Evolutionary conservation across 2,113 vertebrate genomes (phyloP).

Genomic region (Labeo rohita): DNA sequence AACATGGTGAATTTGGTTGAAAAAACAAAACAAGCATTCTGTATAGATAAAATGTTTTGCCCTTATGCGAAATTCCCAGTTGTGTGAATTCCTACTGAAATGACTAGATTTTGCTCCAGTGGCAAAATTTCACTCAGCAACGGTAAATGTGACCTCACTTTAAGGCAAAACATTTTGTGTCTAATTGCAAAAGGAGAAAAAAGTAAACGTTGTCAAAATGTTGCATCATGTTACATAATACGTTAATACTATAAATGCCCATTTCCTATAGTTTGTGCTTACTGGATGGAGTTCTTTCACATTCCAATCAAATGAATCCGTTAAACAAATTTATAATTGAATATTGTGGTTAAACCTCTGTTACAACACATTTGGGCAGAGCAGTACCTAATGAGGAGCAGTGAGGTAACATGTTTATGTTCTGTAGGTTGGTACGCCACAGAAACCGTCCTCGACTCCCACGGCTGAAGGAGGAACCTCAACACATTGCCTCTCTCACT

Average conservation of each 20-base stretch:
- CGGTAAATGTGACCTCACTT: background rate
- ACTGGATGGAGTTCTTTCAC: background rate
- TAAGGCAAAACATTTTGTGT: background rate
- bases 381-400: slow-evolving; percentile 73
- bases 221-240: too few species aligned
- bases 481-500: slow-evolving; percentile 62
- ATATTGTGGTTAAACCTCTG: background rate
- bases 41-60: too few species aligned
- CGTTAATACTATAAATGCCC: too few species aligned
- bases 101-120: too few species aligned
- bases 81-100: too few species aligned
- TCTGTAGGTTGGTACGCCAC: slow-evolving; percentile 88
- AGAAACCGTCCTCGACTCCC: slow-evolving; percentile 84
- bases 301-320: background rate
- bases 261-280: too few species aligned
- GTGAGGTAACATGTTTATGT: slow-evolving; percentile 85
- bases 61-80: too few species aligned
- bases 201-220: too few species aligned
- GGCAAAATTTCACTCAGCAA: background rate
- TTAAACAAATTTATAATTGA: too few species aligned
- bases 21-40: too few species aligned
- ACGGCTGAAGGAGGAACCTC: slow-evolving; percentile 83
- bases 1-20: too few species aligned
- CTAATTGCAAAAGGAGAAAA: background rate
- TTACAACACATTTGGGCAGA: background rate